A percentile compares a stretch with the other conserved stretches of the same genome.
Evolutionary conservation across 2,113 vertebrate genomes (phyloP).

Genomic region (Pollimyrus isidori): DNA sequence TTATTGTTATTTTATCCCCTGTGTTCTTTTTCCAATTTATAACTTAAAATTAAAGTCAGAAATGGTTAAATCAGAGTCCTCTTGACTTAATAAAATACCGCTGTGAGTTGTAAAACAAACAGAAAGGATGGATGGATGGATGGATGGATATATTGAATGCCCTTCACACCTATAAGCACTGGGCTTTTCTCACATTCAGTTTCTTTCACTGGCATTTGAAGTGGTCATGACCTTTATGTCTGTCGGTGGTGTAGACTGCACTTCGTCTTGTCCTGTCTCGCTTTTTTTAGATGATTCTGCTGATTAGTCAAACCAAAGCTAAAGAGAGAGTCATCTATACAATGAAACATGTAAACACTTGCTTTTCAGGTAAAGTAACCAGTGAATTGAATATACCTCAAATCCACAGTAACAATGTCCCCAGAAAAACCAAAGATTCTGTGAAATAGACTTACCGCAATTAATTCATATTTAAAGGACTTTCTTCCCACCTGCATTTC

Average conservation of each 20-base stretch:
- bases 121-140: not conserved
- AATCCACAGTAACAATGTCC: slow-evolving; percentile 37
- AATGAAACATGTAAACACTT: slow-evolving; percentile 21
- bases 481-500: slow-evolving; percentile 10
- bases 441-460: slow-evolving; percentile 29
- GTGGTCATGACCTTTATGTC: not conserved
- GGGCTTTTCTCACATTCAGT: not conserved
- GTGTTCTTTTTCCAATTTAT: not conserved
- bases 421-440: slow-evolving; percentile 48
- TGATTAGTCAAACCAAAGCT: not conserved
- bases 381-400: slow-evolving; percentile 41
- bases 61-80: not conserved
- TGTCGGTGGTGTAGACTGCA: no score
- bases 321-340: not conserved
- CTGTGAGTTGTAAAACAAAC: not conserved
- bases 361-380: slow-evolving; percentile 24
- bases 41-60: not conserved
- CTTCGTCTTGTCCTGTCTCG: no score
- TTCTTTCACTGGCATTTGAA: not conserved
- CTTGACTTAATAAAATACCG: not conserved
- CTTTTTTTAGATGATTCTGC: not conserved
- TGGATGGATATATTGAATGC: not conserved
- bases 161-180: not conserved
- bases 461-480: slow-evolving; percentile 58
- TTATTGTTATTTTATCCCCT: not conserved